Conservation (phyloP, 2,797 vertebrate species). For the Dryobates pubescens region DNA sequence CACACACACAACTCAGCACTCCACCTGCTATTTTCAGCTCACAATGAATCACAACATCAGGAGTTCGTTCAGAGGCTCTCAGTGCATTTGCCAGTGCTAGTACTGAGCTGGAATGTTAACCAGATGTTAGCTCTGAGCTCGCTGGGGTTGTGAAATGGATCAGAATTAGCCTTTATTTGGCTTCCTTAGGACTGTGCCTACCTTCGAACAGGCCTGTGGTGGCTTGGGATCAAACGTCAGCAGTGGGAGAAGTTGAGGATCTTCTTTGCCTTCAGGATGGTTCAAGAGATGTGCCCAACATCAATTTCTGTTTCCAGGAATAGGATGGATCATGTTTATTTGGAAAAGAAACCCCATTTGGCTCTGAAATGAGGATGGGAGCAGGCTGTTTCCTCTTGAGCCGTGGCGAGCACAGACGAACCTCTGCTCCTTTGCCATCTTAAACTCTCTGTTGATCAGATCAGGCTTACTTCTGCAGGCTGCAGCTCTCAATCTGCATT, state of each 20-base stretch:
- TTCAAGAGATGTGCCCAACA: not conserved
- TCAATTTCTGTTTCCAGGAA: slow-evolving; percentile 9
- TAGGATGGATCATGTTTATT: not conserved
- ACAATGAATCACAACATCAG: slow-evolving; percentile 28
- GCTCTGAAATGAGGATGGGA: not conserved
- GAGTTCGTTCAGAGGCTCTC: slow-evolving; percentile 9
- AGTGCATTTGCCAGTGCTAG: slow-evolving; percentile 25
- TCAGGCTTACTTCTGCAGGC: not conserved
- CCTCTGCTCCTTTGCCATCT: not conserved
- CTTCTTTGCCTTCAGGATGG: not conserved
- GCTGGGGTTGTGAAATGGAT: not conserved
- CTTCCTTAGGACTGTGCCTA: not conserved
- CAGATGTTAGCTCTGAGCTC: slow-evolving; percentile 14
- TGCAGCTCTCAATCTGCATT: not conserved
- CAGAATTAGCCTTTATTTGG: not conserved
- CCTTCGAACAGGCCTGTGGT: not conserved
- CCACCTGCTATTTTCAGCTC: slow-evolving; percentile 43
- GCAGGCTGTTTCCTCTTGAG: slow-evolving; percentile 12
- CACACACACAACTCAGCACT: slow-evolving; percentile 5
- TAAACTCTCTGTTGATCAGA: slow-evolving; percentile 1
- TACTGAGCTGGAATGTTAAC: slow-evolving; percentile 32
- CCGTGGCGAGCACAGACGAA: not conserved
- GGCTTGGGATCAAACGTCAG: not conserved
- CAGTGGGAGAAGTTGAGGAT: not conserved
- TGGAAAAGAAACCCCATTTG: not conserved